phyloP scores from a whole-genome alignment of 2,888 invertebrate genomes.

The Eupithecia exiguata region DNA sequence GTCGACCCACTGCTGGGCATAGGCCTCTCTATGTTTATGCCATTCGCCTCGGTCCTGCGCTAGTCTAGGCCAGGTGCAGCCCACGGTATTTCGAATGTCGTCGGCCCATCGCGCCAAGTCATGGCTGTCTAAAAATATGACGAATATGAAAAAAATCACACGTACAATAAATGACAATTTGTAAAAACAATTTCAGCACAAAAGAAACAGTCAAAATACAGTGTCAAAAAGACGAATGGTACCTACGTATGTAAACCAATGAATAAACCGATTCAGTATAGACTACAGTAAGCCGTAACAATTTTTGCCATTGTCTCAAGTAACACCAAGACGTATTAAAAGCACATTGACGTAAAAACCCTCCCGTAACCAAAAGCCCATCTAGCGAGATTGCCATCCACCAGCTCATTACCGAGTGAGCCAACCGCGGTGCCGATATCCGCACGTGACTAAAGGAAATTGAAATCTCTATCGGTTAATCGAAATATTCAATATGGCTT shows the following conservation, averaged over 20 bases:
- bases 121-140: too few species aligned
- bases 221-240: not conserved
- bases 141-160: too few species aligned
- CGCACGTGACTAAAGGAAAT: constrained; percentile 83
- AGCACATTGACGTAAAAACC: constrained; percentile 72
- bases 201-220: not conserved
- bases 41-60: too few species aligned
- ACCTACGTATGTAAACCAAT: too few species aligned
- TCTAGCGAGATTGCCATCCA: constrained; percentile 82
- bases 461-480: constrained; percentile 83
- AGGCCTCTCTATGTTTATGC: too few species aligned
- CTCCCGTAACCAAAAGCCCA: constrained; percentile 78
- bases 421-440: constrained; percentile 80
- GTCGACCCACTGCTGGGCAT: too few species aligned
- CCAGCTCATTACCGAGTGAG: constrained; percentile 80
- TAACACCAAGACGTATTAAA: constrained; percentile 64
- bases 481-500: constrained; percentile 75
- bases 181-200: not conserved
- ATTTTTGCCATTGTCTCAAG: not conserved
- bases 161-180: not conserved
- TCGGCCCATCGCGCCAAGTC: too few species aligned
- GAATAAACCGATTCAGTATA: too few species aligned
- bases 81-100: too few species aligned
- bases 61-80: too few species aligned
- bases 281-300: too few species aligned